Conservation (phyloP, 2,888 invertebrate genomes). For the Synergus laeviventris region DNA sequence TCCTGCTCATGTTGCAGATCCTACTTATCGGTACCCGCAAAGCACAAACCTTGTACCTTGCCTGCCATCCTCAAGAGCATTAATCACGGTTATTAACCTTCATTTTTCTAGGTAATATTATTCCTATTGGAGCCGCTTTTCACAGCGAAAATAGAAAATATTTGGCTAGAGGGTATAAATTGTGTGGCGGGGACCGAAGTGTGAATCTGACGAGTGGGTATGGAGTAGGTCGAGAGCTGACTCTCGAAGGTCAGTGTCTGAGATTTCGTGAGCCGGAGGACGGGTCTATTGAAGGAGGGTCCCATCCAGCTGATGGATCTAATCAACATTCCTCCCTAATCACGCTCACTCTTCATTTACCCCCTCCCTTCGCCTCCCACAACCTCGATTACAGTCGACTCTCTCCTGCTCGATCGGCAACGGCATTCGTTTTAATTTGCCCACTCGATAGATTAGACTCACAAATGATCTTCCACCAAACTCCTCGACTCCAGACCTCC, state of each 20-base stretch:
- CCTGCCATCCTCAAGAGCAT: conserved; percentile 21
- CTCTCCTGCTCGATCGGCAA: conserved; percentile 39
- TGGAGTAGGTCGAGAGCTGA: conserved; percentile 52
- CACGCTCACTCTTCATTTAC: conserved; percentile 60
- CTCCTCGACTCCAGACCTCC: neutral
- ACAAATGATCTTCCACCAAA: conserved; percentile 61
- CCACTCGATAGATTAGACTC: conserved; percentile 70
- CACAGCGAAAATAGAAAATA: too few species aligned
- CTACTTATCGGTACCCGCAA: conserved; percentile 50
- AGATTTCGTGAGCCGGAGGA: conserved; percentile 58
- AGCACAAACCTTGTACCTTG: conserved; percentile 47
- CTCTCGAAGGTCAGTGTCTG: conserved; percentile 59
- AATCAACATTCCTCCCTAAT: conserved; percentile 76
- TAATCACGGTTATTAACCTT: neutral
- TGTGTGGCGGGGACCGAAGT: neutral
- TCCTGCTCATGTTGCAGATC: conserved; percentile 54
- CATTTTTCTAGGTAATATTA: neutral
- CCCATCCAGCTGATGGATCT: conserved; percentile 74
- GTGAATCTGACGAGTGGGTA: conserved; percentile 40
- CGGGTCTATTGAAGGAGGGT: conserved; percentile 48
- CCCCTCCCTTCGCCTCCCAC: conserved; percentile 45
- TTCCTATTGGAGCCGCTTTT: neutral
- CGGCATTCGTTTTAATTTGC: conserved; percentile 47
- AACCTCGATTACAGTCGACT: conserved; percentile 46
- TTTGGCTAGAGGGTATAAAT: neutral